These are phyloP conservation scores for Muraenolepis orangiensis DNA, from an alignment of 2,797 vertebrate species.

Conservation along the genomic window DNA sequence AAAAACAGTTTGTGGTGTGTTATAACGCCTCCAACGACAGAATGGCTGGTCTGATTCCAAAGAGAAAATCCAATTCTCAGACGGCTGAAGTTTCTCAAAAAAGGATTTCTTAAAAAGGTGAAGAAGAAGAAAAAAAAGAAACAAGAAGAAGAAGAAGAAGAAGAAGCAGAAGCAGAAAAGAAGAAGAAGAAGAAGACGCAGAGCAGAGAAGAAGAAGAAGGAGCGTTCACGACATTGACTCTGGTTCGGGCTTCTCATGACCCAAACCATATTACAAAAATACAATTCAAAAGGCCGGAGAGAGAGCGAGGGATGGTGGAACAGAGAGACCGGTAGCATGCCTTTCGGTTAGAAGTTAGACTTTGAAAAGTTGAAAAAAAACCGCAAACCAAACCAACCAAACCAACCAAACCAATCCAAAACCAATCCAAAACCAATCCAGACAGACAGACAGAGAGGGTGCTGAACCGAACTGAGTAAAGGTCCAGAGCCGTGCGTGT, in stretches of 20 bases:
- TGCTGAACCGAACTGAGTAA: conserved; percentile 70
- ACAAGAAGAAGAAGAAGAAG: conserved; percentile 3
- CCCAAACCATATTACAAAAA: conserved; percentile 53
- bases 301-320: not conserved
- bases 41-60: too few species aligned
- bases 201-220: conserved; percentile 13
- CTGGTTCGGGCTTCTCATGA: conserved; percentile 39
- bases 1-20: too few species aligned
- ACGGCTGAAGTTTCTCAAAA: conserved; percentile 22
- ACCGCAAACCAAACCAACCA: conserved; percentile 49
- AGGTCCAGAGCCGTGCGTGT: conserved; percentile 65
- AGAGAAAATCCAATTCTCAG: too few species aligned
- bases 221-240: conserved; percentile 23
- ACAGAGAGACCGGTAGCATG: conserved; percentile 53
- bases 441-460: conserved; percentile 62
- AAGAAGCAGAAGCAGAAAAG: conserved; percentile 44
- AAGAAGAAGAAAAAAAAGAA: conserved; percentile 23
- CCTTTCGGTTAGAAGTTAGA: conserved; percentile 59
- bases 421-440: conserved; percentile 59
- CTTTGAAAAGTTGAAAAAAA: conserved; percentile 35
- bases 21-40: too few species aligned
- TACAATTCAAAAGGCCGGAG: conserved; percentile 38
- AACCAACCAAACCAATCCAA: conserved; percentile 50
- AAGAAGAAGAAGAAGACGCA: conserved; percentile 15
- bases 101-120: conserved; percentile 63